Percentiles rank a stretch among this genome's conserved stretches.
phyloP scores from a whole-genome alignment of 2,113 vertebrate genomes.

The Chamaetylas fuelleborni region DNA sequence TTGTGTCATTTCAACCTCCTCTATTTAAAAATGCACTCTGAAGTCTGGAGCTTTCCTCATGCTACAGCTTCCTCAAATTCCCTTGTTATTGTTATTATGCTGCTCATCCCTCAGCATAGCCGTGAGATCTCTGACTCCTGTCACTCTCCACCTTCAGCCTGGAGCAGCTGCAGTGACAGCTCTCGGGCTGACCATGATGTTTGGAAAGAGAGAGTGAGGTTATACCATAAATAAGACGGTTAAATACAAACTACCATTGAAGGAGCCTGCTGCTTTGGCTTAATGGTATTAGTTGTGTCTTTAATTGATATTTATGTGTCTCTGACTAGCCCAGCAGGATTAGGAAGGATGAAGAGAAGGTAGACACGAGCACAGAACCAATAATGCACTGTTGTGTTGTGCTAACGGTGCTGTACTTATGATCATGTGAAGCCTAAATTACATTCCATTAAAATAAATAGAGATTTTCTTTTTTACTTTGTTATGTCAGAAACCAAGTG shows the following conservation, averaged over 20 bases:
- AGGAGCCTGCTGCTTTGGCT: background rate
- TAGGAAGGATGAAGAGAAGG: background rate
- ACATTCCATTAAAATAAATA: background rate
- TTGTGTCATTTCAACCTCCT: background rate
- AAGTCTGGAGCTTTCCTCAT: background rate
- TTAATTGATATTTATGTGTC: slow-evolving; percentile 9
- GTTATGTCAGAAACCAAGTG: background rate
- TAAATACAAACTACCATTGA: background rate
- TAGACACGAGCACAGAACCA: background rate
- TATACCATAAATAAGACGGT: background rate
- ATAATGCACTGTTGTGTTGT: background rate
- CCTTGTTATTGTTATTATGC: accelerated
- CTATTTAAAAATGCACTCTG: background rate
- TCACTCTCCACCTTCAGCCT: background rate
- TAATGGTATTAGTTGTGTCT: background rate
- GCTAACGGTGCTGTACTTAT: background rate
- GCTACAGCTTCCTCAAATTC: background rate
- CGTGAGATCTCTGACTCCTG: background rate
- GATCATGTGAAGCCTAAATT: background rate
- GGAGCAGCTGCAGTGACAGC: accelerated
- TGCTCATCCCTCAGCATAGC: background rate
- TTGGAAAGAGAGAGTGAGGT: background rate
- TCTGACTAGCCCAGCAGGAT: background rate
- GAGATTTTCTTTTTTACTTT: background rate
- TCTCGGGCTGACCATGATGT: background rate